phyloP scores from a whole-genome alignment of 2,797 vertebrate genomes.

The Channa striata region DNA sequence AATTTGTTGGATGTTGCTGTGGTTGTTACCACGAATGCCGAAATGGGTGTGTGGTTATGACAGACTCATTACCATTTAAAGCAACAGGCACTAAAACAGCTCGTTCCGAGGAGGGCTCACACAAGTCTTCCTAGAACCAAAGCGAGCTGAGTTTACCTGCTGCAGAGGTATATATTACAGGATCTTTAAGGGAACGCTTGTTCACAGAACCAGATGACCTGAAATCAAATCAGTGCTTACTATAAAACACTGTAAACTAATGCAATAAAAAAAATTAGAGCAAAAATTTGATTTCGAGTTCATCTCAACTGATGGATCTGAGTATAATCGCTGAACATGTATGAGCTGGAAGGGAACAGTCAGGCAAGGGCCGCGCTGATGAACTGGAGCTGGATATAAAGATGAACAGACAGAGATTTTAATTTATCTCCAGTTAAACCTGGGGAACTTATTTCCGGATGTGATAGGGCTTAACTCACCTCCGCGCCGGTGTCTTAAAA shows the following conservation, averaged over 20 bases:
- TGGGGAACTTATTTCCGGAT: slow-evolving; percentile 17
- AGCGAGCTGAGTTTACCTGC: too few species aligned
- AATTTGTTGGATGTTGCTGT: too few species aligned
- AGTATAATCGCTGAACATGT: slow-evolving; percentile 44
- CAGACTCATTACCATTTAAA: too few species aligned
- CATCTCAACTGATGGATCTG: slow-evolving; percentile 38
- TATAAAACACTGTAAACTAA: slow-evolving; percentile 25
- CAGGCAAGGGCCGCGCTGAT: slow-evolving; percentile 30
- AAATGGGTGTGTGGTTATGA: too few species aligned
- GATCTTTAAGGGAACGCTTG: too few species aligned
- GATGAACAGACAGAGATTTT: slow-evolving; percentile 36
- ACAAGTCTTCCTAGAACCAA: too few species aligned
- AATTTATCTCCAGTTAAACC: slow-evolving; percentile 16
- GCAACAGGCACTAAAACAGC: too few species aligned
- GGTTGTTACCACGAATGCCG: too few species aligned
- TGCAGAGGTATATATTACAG: too few species aligned
- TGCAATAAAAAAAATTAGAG: slow-evolving; percentile 43
- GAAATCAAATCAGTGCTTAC: slow-evolving; percentile 27
- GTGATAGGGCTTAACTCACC: not conserved
- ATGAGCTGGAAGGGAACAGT: slow-evolving; percentile 34
- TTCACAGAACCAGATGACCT: slow-evolving; percentile 28
- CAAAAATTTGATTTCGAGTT: slow-evolving; percentile 25
- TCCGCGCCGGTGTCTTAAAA: slow-evolving; percentile 8
- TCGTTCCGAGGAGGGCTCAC: too few species aligned
- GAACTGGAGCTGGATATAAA: slow-evolving; percentile 30